These are phyloP conservation scores for Arnoldichthys spilopterus DNA, from an alignment of 2,797 vertebrate species.

Conservation along the genomic window DNA sequence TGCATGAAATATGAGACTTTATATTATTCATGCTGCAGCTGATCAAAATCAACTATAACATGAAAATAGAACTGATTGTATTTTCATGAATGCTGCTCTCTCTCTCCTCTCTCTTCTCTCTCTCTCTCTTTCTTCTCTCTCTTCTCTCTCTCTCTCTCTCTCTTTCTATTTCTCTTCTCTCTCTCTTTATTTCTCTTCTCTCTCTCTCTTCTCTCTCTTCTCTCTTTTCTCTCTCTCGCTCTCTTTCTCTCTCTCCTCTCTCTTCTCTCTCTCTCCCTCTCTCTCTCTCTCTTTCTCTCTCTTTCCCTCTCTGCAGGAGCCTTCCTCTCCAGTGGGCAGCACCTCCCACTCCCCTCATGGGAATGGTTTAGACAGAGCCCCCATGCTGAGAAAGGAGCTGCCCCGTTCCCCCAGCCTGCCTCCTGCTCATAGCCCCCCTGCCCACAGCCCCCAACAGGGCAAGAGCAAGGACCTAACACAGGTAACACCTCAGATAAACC, in stretches of 20 bases:
- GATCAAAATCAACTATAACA: constrained; percentile 16
- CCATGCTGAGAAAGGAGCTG: constrained; percentile 73
- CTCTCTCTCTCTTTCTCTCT: constrained; percentile 56
- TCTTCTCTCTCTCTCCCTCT: constrained; percentile 33
- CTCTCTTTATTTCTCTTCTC: constrained; percentile 15
- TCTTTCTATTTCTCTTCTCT: no score
- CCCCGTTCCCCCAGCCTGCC: constrained; percentile 79
- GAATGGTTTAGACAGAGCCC: constrained; percentile 78
- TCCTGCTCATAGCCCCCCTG: constrained; percentile 73
- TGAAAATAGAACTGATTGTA: constrained; percentile 30
- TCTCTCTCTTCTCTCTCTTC: constrained; percentile 17
- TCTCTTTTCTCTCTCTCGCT: no score
- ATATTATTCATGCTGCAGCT: constrained; percentile 8
- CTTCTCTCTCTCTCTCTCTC: constrained; percentile 15
- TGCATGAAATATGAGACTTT: constrained; percentile 26
- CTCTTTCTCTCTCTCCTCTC: no score
- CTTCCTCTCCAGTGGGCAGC: constrained; percentile 81
- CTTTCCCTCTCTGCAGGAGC: constrained; percentile 77
- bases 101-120: no score
- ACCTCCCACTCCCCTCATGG: constrained; percentile 73
- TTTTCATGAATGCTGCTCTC: constrained; percentile 11
- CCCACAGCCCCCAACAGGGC: constrained; percentile 76
- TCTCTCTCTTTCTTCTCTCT: no score
- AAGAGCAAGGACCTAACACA: constrained; percentile 79
- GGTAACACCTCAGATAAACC: constrained; percentile 64